Evolutionary conservation across 2,888 invertebrate species (phyloP), one percentile per base, ranked within the genome.

Genomic region (Gastracanthus pulcherrimus): DNA sequence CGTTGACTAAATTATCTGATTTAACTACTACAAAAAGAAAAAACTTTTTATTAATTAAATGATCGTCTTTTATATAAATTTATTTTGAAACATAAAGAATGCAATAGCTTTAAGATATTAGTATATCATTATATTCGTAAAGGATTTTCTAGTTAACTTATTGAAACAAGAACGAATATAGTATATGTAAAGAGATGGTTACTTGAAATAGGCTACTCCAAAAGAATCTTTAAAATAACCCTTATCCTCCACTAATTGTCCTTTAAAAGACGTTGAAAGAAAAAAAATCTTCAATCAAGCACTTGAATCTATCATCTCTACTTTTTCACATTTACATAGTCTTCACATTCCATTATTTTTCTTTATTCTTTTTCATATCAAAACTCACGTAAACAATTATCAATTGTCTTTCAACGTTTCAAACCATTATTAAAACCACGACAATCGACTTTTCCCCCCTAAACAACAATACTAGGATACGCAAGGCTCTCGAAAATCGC

Each of bases 401-500:
- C 9, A 19, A 51, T n/a, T n/a, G n/a, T 70, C 67, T 74, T 79
- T 79, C 66, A 74, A 79, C 67, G 74, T 74, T 76, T 60, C 2
- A 11, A n/a, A n/a, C n/a, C 29, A 41, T 34, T 19, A 76, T 23
- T 31, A 26, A 70, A 36, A 67, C 55, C 69, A 51, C 5, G 74
- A 70, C 36, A 55, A 69, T 70, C n/a, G n/a, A 41, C 45, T 77
- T 71, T 75, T 48, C 48, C 26, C 58, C 19, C 36, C 29, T 26
- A 70, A 76, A 62, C 64, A 67, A 48, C 7, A 64, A 64, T 70
- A 77, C 91, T 93, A 98, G 98, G 95, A 97, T 97, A 95, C 96
- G 98, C 93, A 98, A 98, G 96, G 98, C 98, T 91, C 94, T 99
- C 94, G 99, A 99, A 94, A 99, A 98, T 94, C 96, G 99, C 93